Evolutionary conservation across 2,888 invertebrate species (phyloP).

Genomic region (Agonopterix heracliana): DNA sequence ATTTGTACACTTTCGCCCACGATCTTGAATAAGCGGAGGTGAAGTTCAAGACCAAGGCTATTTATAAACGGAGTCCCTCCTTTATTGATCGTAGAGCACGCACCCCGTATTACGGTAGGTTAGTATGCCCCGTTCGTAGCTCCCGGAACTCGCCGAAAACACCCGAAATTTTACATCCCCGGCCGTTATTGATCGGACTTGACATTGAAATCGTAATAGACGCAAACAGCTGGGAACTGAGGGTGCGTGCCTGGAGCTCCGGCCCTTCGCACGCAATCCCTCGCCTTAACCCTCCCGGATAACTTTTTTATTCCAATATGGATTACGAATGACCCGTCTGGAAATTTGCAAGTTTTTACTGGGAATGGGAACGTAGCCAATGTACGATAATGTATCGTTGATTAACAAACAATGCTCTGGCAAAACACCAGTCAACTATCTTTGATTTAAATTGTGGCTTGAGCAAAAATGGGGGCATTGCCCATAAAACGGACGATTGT

Average conservation of each 20-base stretch:
- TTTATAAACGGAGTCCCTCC: constrained; percentile 68
- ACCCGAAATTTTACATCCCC: constrained; percentile 72
- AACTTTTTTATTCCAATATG: constrained; percentile 3
- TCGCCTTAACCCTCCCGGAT: constrained; percentile 10
- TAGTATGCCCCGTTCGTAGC: constrained; percentile 66
- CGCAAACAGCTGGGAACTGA: constrained; percentile 68
- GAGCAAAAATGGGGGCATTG: constrained; percentile 3
- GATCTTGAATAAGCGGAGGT: constrained; percentile 51
- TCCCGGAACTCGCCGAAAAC: constrained; percentile 67
- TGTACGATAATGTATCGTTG: constrained; percentile 1
- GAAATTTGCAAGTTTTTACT: not conserved
- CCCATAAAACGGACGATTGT: constrained; percentile 9
- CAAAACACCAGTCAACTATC: constrained; percentile 5
- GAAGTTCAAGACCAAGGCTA: constrained; percentile 68
- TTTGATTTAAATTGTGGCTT: constrained; percentile 5
- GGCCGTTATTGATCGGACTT: constrained; percentile 73
- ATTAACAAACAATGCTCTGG: constrained; percentile 11
- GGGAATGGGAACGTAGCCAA: constrained; percentile 1
- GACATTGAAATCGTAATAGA: constrained; percentile 74
- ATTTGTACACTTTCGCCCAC: constrained; percentile 58
- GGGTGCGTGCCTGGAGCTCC: constrained; percentile 44
- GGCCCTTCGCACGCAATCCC: constrained; percentile 48
- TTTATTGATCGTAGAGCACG: constrained; percentile 69
- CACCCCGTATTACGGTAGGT: constrained; percentile 74
- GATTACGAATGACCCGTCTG: not conserved